phyloP scores from a whole-genome alignment of 2,797 vertebrate genomes.

The Chaenodraco wilsoni region DNA sequence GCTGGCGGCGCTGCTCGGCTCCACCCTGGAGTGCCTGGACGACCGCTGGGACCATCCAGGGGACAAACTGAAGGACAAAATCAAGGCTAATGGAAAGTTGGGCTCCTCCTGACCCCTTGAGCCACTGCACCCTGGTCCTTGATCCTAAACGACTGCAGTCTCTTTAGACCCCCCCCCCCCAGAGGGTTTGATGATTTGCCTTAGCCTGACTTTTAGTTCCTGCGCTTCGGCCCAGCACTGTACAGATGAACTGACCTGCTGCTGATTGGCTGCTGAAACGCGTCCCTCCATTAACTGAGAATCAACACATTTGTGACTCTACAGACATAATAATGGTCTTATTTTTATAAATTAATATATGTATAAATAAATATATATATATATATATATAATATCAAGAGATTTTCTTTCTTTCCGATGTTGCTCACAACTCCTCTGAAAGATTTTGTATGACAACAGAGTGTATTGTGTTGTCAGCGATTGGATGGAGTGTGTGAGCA shows the following conservation, averaged over 20 bases:
- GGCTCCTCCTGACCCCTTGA: constrained; percentile 72
- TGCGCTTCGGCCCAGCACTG: constrained; percentile 58
- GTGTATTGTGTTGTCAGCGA: constrained; percentile 49
- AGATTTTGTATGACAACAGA: constrained; percentile 65
- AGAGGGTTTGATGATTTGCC: constrained; percentile 65
- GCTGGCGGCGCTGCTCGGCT: constrained; percentile 92
- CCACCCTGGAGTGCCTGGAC: constrained; percentile 91
- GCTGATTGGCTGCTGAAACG: constrained; percentile 63
- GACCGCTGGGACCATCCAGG: constrained; percentile 78
- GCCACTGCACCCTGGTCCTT: constrained; percentile 49
- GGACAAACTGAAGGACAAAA: constrained; percentile 85
- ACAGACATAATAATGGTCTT: constrained; percentile 80
- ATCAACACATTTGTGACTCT: constrained; percentile 64
- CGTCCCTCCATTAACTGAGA: constrained; percentile 68
- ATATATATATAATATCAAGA: constrained; percentile 61
- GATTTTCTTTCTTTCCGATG: constrained; percentile 72
- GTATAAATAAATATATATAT: constrained; percentile 76
- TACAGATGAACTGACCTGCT: constrained; percentile 73
- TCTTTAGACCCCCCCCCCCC: constrained; percentile 60
- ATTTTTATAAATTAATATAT: constrained; percentile 87
- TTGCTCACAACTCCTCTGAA: constrained; percentile 63
- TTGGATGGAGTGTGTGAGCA: constrained; percentile 52
- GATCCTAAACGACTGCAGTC: constrained; percentile 55
- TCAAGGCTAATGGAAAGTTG: constrained; percentile 67
- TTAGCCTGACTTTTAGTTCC: constrained; percentile 66